A percentile compares a stretch with the other conserved stretches of the same genome.
These are phyloP conservation scores for Echiichthys vipera DNA, from an alignment of 2,797 vertebrate species.

Conservation along the genomic window DNA sequence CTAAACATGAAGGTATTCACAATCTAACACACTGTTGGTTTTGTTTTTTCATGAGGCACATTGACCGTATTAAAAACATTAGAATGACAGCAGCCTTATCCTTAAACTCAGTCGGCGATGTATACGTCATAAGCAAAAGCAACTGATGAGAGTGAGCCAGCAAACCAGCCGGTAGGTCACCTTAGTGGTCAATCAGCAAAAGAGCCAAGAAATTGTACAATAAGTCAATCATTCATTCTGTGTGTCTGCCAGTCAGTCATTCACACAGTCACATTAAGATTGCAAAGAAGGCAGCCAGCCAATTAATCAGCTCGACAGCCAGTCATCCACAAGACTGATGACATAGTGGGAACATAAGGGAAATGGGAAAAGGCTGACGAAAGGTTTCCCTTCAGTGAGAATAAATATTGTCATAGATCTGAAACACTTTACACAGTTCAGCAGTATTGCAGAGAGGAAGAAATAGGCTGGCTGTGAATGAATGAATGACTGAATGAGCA, in stretches of 20 bases:
- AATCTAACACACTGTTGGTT: not conserved
- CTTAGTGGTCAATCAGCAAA: slow-evolving; percentile 44
- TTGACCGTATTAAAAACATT: not conserved
- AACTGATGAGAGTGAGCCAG: slow-evolving; percentile 13
- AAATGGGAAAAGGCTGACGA: slow-evolving; percentile 64
- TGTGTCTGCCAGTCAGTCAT: slow-evolving; percentile 37
- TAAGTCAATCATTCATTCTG: slow-evolving; percentile 43
- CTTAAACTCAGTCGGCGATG: not conserved
- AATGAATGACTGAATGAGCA: slow-evolving; percentile 8
- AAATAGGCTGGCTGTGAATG: slow-evolving; percentile 30
- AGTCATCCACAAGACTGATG: slow-evolving; percentile 72
- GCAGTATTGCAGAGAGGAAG: slow-evolving; percentile 16
- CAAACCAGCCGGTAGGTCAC: slow-evolving; percentile 42
- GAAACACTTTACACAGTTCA: slow-evolving; percentile 44
- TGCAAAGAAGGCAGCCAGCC: slow-evolving; percentile 61
- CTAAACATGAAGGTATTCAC: not conserved
- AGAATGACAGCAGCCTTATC: not conserved
- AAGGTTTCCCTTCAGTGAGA: slow-evolving; percentile 49
- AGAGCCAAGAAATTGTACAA: slow-evolving; percentile 26
- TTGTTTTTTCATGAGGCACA: not conserved
- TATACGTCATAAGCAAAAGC: slow-evolving; percentile 3
- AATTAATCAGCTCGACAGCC: slow-evolving; percentile 72
- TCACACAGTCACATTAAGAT: slow-evolving; percentile 48
- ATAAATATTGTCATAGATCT: slow-evolving; percentile 58
- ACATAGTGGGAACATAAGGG: slow-evolving; percentile 64